A percentile compares a stretch with the other conserved stretches of the same genome.
phyloP scores from a whole-genome alignment of 2,797 vertebrate genomes.

The Macropodus opercularis region DNA sequence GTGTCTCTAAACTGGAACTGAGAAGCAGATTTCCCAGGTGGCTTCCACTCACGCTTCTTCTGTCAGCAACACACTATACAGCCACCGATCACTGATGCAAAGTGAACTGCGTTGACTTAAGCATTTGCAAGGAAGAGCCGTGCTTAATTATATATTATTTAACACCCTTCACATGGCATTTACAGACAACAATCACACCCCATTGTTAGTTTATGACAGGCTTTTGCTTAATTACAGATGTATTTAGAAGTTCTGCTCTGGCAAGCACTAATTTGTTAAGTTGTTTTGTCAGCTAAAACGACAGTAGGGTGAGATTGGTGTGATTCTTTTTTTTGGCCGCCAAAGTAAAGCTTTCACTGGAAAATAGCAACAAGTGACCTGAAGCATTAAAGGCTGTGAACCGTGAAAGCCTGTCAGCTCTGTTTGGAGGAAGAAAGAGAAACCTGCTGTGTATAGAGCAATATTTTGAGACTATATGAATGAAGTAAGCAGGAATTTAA shows the following conservation, averaged over 20 bases:
- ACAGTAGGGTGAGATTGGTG: slow-evolving; percentile 35
- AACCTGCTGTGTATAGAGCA: slow-evolving; percentile 8
- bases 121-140: slow-evolving; percentile 20
- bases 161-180: slow-evolving; percentile 41
- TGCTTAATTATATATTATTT: slow-evolving; percentile 60
- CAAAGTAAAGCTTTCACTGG: slow-evolving; percentile 42
- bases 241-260: slow-evolving; percentile 54
- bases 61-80: background rate
- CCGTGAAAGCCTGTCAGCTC: slow-evolving; percentile 61
- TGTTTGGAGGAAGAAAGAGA: slow-evolving; percentile 29
- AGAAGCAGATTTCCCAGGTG: slow-evolving; percentile 25
- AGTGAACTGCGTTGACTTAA: slow-evolving; percentile 33
- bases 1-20: slow-evolving; percentile 2
- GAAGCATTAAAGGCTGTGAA: slow-evolving; percentile 59
- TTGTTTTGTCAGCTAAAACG: slow-evolving; percentile 54
- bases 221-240: slow-evolving; percentile 63
- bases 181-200: slow-evolving; percentile 21
- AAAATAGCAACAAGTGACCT: slow-evolving; percentile 55
- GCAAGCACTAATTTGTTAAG: slow-evolving; percentile 54
- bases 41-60: slow-evolving; percentile 8
- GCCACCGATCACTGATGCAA: slow-evolving; percentile 18
- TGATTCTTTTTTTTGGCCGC: slow-evolving; percentile 61
- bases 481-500: background rate
- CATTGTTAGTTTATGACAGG: slow-evolving; percentile 51
- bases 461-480: background rate